A percentile compares a stretch with the other conserved stretches of the same genome.
Evolutionary conservation across 2,888 invertebrate genomes (phyloP).

Genomic region (Noctua pronuba): DNA sequence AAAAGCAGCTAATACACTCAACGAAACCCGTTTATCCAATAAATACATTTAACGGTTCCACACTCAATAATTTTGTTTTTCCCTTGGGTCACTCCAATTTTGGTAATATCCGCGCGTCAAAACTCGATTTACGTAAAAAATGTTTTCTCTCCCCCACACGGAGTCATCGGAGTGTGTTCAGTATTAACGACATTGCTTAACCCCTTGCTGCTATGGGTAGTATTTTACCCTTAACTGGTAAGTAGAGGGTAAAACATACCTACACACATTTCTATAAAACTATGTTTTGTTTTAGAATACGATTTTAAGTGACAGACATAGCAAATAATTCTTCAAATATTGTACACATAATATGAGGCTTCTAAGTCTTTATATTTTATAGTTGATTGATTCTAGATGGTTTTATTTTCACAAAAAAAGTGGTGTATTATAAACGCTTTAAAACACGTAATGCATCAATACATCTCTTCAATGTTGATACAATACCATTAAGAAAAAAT

Average conservation of each 20-base stretch:
- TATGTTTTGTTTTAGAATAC: slow-evolving; percentile 1
- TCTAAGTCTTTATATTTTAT: background rate
- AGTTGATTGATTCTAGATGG: background rate
- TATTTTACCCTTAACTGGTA: slow-evolving; percentile 55
- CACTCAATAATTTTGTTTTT: slow-evolving; percentile 84
- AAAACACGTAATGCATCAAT: background rate
- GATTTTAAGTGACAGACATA: background rate
- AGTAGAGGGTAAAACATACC: slow-evolving; percentile 40
- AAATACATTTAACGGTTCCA: slow-evolving; percentile 81
- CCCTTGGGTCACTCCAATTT: slow-evolving; percentile 86
- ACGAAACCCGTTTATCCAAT: slow-evolving; percentile 78
- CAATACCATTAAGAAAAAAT: slow-evolving; percentile 34
- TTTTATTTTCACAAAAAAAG: background rate
- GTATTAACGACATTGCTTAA: slow-evolving; percentile 80
- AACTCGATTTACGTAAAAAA: slow-evolving; percentile 87
- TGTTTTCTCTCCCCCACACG: slow-evolving; percentile 76
- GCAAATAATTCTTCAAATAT: background rate
- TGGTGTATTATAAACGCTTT: background rate
- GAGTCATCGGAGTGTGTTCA: slow-evolving; percentile 80
- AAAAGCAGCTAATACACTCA: slow-evolving; percentile 70
- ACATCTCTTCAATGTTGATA: slow-evolving; percentile 5
- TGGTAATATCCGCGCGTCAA: slow-evolving; percentile 83
- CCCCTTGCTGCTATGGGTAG: slow-evolving; percentile 64
- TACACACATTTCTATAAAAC: slow-evolving; percentile 1
- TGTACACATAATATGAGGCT: too few species aligned